phyloP scores from a whole-genome alignment of 23 tunicate genomes.

The Pegea sp. region DNA sequence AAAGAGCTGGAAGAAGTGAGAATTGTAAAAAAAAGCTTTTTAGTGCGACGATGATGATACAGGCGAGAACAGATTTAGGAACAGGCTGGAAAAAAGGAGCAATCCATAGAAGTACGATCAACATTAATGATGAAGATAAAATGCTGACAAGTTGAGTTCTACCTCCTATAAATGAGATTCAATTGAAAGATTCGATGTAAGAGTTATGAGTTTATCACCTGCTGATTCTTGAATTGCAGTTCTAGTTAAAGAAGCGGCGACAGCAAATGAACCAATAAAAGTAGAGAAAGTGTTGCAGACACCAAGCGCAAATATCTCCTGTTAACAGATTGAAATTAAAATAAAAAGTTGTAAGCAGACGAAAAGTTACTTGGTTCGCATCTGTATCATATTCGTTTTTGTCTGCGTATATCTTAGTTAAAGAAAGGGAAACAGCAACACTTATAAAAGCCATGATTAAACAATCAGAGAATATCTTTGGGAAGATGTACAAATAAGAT shows the following conservation, averaged over 20 bases:
- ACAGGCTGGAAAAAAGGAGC: slow-evolving; percentile 82
- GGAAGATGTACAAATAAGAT: slow-evolving; percentile 13
- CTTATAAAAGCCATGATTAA: slow-evolving; percentile 79
- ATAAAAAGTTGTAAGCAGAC: background rate
- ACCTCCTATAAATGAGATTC: slow-evolving; percentile 33
- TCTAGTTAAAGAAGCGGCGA: slow-evolving; percentile 78
- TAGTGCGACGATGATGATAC: slow-evolving; percentile 78
- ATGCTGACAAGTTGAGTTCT: slow-evolving; percentile 79
- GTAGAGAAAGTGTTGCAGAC: slow-evolving; percentile 68
- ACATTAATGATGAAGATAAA: slow-evolving; percentile 66
- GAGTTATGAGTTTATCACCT: slow-evolving; percentile 6
- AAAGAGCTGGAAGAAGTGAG: slow-evolving; percentile 25
- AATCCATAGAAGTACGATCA: slow-evolving; percentile 64
- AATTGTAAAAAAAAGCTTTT: slow-evolving; percentile 68
- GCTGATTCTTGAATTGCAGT: slow-evolving; percentile 92
- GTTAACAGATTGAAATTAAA: background rate
- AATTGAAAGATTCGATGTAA: background rate
- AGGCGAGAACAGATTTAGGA: slow-evolving; percentile 79
- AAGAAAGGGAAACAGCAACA: slow-evolving; percentile 67
- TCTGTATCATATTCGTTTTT: slow-evolving; percentile 81
- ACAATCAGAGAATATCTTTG: slow-evolving; percentile 50
- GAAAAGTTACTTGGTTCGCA: slow-evolving; percentile 45
- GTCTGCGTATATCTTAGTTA: slow-evolving; percentile 80
- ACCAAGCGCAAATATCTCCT: slow-evolving; percentile 81
- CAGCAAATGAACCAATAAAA: slow-evolving; percentile 73